Conservation (phyloP, 1,140 invertebrate species). For the Bombus consobrinus region DNA sequence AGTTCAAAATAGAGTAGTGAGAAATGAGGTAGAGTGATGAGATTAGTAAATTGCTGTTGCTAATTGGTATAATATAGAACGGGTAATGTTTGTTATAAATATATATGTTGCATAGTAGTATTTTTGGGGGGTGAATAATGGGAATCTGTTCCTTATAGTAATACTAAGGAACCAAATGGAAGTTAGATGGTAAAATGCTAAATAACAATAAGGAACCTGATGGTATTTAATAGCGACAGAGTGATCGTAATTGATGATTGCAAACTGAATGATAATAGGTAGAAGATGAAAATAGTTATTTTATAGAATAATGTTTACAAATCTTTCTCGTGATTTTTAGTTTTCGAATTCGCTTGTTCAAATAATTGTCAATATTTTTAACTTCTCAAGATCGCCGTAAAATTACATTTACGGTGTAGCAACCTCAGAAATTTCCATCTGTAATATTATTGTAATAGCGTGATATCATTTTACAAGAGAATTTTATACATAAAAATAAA, state of each 20-base stretch:
- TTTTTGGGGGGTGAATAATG: background rate
- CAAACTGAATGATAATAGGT: background rate
- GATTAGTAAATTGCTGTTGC: background rate
- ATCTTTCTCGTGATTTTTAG: background rate
- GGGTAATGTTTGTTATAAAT: background rate
- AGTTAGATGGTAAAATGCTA: no score
- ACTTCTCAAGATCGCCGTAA: no score
- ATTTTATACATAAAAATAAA: background rate
- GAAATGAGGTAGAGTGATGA: background rate
- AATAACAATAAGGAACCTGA: no score
- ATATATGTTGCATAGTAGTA: background rate
- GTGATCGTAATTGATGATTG: background rate
- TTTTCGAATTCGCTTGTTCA: background rate
- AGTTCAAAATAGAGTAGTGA: background rate
- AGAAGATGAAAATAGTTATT: background rate
- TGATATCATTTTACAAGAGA: background rate
- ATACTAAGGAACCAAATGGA: no score
- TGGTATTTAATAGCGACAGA: no score
- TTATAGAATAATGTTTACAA: background rate
- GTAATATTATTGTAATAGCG: background rate
- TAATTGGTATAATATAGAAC: background rate
- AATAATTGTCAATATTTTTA: background rate
- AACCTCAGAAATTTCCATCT: no score
- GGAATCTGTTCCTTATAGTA: background rate
- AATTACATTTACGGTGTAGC: no score